Conservation (phyloP, 2,888 invertebrate species). For the Perithous albicinctus region DNA sequence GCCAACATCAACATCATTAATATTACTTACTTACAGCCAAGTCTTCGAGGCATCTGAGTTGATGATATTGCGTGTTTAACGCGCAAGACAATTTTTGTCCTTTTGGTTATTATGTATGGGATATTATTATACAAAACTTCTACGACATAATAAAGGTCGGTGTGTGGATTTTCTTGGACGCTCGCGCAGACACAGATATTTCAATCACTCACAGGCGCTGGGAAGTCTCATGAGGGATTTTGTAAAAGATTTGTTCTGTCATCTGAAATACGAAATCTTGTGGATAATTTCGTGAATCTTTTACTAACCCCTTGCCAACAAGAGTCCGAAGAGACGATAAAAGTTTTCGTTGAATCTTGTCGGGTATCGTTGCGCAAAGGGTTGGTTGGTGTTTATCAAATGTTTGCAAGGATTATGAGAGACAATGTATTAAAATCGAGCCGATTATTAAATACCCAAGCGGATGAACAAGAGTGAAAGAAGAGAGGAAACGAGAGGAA, state of each 20-base stretch:
- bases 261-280: not conserved
- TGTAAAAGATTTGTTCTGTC: not conserved
- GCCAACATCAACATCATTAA: constrained; percentile 79
- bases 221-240: too few relatives aligned
- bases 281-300: constrained; percentile 1
- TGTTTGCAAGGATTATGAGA: constrained; percentile 57
- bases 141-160: not conserved
- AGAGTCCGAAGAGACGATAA: constrained; percentile 28
- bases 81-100: constrained; percentile 35
- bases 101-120: constrained; percentile 6
- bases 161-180: not conserved
- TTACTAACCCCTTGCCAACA: not conserved
- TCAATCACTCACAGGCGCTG: too few relatives aligned
- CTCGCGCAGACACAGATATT: too few relatives aligned
- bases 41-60: constrained; percentile 52
- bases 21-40: constrained; percentile 82
- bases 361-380: not conserved
- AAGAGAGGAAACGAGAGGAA: constrained; percentile 32
- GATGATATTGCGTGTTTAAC: constrained; percentile 61
- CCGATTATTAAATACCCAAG: constrained; percentile 68
- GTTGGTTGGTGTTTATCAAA: constrained; percentile 48
- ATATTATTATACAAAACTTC: constrained; percentile 19
- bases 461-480: constrained; percentile 42
- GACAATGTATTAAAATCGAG: constrained; percentile 66
- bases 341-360: constrained; percentile 29